phyloP scores from a whole-genome alignment of 2,888 invertebrate species.

The Clostera curtula region DNA sequence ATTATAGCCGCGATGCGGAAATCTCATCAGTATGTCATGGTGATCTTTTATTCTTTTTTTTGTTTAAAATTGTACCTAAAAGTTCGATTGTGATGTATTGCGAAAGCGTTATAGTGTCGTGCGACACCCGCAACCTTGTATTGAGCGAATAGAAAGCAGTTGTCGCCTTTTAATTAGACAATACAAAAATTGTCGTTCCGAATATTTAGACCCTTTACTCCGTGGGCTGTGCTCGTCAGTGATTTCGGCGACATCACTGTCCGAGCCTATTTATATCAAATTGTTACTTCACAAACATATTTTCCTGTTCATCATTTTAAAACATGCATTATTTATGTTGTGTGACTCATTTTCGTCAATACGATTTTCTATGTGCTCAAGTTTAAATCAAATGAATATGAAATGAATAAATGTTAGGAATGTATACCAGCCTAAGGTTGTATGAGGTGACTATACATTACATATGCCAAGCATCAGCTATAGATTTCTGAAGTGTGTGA shows the following conservation, averaged over 20 bases:
- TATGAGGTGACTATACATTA: too few relatives aligned
- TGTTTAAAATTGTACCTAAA: slow-evolving; percentile 52
- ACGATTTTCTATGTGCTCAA: too few relatives aligned
- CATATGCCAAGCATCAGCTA: too few relatives aligned
- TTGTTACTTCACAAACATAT: slow-evolving; percentile 3
- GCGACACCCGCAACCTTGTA: slow-evolving; percentile 65
- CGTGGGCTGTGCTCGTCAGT: slow-evolving; percentile 9
- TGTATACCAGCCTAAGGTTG: too few relatives aligned
- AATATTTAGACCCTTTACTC: slow-evolving; percentile 29
- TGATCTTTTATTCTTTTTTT: slow-evolving; percentile 54
- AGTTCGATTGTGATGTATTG: slow-evolving; percentile 53
- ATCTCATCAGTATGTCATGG: slow-evolving; percentile 64
- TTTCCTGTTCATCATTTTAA: slow-evolving; percentile 1
- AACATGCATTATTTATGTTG: neutral
- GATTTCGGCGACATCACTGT: slow-evolving; percentile 8
- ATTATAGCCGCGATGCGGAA: slow-evolving; percentile 65
- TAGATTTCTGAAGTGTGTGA: too few relatives aligned
- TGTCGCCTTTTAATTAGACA: slow-evolving; percentile 48
- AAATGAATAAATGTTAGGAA: too few relatives aligned
- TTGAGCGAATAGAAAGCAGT: slow-evolving; percentile 62
- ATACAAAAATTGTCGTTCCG: slow-evolving; percentile 43
- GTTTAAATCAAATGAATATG: too few relatives aligned
- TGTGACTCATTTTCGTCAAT: neutral
- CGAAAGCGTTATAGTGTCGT: slow-evolving; percentile 60
- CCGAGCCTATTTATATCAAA: slow-evolving; percentile 8